These are phyloP conservation scores for Muraenolepis orangiensis DNA, from an alignment of 2,797 vertebrate genomes.

Conservation along the genomic window DNA sequence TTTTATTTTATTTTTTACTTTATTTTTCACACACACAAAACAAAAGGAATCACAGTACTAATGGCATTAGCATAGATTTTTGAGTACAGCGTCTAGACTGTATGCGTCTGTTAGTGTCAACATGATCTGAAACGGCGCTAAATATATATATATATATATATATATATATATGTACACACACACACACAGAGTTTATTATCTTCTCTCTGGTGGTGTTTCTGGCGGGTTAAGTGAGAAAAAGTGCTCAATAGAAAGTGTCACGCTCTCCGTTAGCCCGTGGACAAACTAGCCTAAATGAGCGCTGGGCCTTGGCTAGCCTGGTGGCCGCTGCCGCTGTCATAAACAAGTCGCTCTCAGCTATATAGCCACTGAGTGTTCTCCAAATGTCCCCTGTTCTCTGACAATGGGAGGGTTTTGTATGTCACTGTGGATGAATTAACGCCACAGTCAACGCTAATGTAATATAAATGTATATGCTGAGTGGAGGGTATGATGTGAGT, in stretches of 20 bases:
- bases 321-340: constrained; percentile 33
- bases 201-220: constrained; percentile 36
- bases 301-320: constrained; percentile 36
- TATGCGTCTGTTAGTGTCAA: constrained; percentile 17
- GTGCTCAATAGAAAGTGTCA: constrained; percentile 73
- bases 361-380: neutral
- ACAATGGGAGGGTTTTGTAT: neutral
- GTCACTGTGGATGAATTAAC: neutral
- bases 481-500: neutral
- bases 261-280: constrained; percentile 66
- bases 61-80: neutral
- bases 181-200: constrained; percentile 26
- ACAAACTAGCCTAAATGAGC: constrained; percentile 64
- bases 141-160: no score
- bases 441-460: constrained; percentile 24
- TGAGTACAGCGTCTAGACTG: neutral
- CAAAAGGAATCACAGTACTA: neutral
- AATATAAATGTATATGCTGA: neutral
- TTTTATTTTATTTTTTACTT: no score
- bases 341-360: constrained; percentile 51
- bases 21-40: neutral
- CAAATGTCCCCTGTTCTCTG: neutral
- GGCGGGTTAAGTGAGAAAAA: constrained; percentile 39
- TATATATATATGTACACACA: no score
- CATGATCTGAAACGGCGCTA: constrained; percentile 14